Percentiles rank a stretch among this genome's conserved stretches.
These are phyloP conservation scores for Leptonema lineaticorne DNA, from an alignment of 1,140 invertebrate genomes.

Conservation along the genomic window DNA sequence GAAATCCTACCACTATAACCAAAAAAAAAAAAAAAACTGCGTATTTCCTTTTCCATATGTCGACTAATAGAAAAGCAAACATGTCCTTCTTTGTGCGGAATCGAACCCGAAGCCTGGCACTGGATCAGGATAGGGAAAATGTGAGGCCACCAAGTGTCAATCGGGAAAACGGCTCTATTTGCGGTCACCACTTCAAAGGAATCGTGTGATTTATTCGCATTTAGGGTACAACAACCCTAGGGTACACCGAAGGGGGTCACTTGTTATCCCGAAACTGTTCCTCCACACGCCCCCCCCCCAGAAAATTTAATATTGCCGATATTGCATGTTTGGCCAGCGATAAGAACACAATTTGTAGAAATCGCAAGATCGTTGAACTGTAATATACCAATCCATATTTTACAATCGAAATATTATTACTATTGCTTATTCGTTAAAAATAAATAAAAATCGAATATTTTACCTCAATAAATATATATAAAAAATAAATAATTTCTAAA, in stretches of 20 bases:
- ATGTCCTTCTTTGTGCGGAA: constrained; percentile 27
- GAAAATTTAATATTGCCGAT: constrained; percentile 6
- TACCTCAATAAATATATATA: too few species aligned
- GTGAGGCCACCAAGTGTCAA: constrained; percentile 22
- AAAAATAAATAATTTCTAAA: too few species aligned
- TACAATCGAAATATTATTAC: too few species aligned
- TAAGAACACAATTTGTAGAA: neutral
- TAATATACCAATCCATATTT: too few species aligned
- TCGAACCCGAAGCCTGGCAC: neutral
- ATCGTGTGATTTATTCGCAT: constrained; percentile 12
- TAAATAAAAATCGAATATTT: too few species aligned
- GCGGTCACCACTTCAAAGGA: constrained; percentile 7
- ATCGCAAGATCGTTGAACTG: neutral
- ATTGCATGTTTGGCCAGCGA: neutral
- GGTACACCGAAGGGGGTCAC: neutral
- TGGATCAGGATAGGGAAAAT: neutral
- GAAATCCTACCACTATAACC: too few species aligned
- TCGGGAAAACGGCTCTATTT: constrained; percentile 17
- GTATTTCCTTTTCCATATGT: constrained; percentile 1
- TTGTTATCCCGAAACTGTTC: neutral
- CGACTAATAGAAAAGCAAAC: constrained; percentile 29
- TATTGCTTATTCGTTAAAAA: too few species aligned
- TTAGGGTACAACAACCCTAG: neutral
- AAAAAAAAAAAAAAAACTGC: too few species aligned
- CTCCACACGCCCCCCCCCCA: neutral